phyloP scores from a whole-genome alignment of 2,888 invertebrate genomes.

The Lutraria lutraria region DNA sequence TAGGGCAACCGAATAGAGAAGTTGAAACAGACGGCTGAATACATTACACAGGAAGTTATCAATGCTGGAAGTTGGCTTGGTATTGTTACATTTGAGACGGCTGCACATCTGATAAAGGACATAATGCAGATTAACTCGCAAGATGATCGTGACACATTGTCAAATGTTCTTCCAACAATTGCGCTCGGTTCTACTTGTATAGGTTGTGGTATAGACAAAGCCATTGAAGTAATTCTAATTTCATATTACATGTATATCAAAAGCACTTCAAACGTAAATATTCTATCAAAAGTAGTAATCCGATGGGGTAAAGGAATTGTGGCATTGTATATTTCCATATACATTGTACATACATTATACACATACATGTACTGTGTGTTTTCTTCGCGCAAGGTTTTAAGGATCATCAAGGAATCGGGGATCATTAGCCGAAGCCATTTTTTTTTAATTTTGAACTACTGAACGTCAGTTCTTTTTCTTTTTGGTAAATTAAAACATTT shows the following conservation, averaged over 20 bases:
- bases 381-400: no score
- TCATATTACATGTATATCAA: neutral
- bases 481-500: no score
- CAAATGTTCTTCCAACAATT: neutral
- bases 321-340: neutral
- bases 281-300: neutral
- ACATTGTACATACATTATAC: no score
- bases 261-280: neutral
- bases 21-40: neutral
- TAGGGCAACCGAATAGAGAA: neutral
- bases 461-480: no score
- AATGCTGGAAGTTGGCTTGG: neutral
- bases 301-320: neutral
- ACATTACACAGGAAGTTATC: neutral
- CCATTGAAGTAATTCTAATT: neutral
- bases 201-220: constrained; percentile 13
- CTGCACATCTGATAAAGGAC: neutral
- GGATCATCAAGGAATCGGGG: no score
- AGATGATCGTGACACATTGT: neutral
- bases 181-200: neutral
- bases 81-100: neutral
- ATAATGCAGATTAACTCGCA: neutral
- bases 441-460: no score
- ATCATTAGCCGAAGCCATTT: no score
- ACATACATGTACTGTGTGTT: no score